Conservation (phyloP, 1,140 invertebrate genomes). For the Zophobas atratus region DNA sequence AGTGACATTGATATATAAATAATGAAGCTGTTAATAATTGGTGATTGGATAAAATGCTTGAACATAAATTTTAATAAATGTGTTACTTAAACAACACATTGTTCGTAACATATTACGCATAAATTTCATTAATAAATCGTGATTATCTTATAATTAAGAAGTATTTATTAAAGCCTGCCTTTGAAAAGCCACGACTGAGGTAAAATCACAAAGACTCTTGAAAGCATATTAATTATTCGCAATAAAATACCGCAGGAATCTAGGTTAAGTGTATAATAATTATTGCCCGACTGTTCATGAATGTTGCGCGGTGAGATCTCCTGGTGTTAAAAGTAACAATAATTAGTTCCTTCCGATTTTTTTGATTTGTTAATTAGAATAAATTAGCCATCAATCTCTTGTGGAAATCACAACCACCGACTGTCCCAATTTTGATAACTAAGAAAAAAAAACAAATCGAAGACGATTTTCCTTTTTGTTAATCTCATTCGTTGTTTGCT, state of each 20-base stretch:
- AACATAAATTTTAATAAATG: not conserved
- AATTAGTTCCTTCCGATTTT: not conserved
- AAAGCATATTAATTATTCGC: constrained; percentile 27
- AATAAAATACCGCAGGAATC: constrained; percentile 18
- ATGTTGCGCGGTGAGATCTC: constrained; percentile 3
- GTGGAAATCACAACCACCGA: too few species aligned
- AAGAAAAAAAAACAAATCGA: too few species aligned
- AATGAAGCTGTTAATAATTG: not conserved
- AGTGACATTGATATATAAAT: not conserved
- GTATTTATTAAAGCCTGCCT: not conserved
- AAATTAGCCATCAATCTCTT: too few species aligned
- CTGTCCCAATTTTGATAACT: too few species aligned
- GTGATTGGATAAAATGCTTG: not conserved
- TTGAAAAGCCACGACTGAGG: not conserved
- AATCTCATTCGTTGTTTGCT: constrained; percentile 1
- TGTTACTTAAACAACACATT: too few species aligned
- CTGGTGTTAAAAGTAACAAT: not conserved
- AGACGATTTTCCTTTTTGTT: not conserved
- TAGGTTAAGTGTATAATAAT: constrained; percentile 34
- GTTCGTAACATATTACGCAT: too few species aligned
- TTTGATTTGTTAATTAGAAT: not conserved
- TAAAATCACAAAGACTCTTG: constrained; percentile 21
- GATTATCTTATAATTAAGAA: not conserved
- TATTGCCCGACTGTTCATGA: not conserved
- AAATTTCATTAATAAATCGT: not conserved